Percentiles rank a stretch among this genome's conserved stretches.
phyloP scores from a whole-genome alignment of 2,797 vertebrate genomes.

The Crypturellus tataupa region DNA sequence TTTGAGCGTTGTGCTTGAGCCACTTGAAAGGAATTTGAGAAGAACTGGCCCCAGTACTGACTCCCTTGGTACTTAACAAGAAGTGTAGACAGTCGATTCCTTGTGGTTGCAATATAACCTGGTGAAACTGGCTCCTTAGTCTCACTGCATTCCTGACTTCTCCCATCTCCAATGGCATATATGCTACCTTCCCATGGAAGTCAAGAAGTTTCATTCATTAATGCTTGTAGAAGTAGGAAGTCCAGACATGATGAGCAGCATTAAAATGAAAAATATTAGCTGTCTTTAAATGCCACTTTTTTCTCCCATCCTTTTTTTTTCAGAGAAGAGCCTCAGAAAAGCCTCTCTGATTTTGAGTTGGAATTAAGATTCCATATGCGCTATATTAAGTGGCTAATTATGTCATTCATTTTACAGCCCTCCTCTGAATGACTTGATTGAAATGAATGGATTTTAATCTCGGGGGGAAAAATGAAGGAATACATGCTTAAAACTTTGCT shows the following conservation, averaged over 20 bases:
- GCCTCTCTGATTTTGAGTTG: conserved; percentile 50
- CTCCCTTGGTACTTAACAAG: not conserved
- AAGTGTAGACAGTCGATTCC: not conserved
- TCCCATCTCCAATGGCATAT: not conserved
- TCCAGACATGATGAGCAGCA: not conserved
- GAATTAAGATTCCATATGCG: conserved; percentile 60
- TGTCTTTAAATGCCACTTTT: not conserved
- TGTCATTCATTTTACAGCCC: conserved; percentile 74
- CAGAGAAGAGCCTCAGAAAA: conserved; percentile 40
- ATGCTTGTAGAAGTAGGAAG: not conserved
- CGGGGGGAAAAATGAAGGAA: not conserved
- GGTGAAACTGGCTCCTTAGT: not conserved
- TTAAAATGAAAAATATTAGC: not conserved
- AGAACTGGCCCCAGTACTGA: not conserved
- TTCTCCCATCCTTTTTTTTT: not conserved
- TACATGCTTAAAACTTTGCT: conserved; percentile 33
- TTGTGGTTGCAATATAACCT: not conserved
- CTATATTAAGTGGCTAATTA: conserved; percentile 78
- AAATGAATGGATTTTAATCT: conserved; percentile 69
- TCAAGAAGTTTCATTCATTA: not conserved
- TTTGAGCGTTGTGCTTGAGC: not conserved
- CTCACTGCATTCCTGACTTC: not conserved
- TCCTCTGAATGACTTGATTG: conserved; percentile 72
- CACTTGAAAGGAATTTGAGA: not conserved
- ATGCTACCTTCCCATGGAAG: not conserved